A percentile compares a stretch with the other conserved stretches of the same genome.
Evolutionary conservation across 2,113 vertebrate species (phyloP).

Genomic region (Tragelaphus scriptus): DNA sequence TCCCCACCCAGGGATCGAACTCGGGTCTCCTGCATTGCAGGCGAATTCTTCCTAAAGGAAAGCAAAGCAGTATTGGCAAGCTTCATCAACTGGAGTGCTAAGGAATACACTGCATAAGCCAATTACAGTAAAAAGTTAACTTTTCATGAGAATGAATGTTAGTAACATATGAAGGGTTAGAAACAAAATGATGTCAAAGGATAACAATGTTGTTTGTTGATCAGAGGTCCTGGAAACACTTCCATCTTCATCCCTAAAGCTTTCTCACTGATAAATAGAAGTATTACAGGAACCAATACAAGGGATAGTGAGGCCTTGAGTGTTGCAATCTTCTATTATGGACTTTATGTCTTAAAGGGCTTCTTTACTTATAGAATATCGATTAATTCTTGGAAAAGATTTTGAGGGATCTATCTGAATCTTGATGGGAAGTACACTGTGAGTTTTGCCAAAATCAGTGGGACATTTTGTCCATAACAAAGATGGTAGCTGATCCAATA

Average conservation of each 20-base stretch:
- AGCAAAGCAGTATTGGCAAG: background rate
- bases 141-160: background rate
- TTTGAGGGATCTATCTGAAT: background rate
- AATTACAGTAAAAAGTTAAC: background rate
- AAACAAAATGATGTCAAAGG: background rate
- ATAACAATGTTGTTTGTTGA: background rate
- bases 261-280: background rate
- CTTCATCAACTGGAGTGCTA: background rate
- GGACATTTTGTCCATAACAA: background rate
- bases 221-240: background rate
- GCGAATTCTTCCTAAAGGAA: background rate
- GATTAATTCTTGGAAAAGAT: background rate
- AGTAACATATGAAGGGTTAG: background rate
- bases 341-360: background rate
- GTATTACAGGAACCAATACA: background rate
- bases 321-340: background rate
- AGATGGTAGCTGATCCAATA: background rate
- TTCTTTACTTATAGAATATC: background rate
- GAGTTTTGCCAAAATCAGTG: background rate
- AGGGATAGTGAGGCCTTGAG: background rate
- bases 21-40: background rate
- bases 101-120: background rate
- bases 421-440: background rate
- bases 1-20: background rate
- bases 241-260: background rate